Evolutionary conservation across 2,113 vertebrate genomes (phyloP), one percentile per base, ranked within the genome.

Genomic region (Anoura caudifer): DNA sequence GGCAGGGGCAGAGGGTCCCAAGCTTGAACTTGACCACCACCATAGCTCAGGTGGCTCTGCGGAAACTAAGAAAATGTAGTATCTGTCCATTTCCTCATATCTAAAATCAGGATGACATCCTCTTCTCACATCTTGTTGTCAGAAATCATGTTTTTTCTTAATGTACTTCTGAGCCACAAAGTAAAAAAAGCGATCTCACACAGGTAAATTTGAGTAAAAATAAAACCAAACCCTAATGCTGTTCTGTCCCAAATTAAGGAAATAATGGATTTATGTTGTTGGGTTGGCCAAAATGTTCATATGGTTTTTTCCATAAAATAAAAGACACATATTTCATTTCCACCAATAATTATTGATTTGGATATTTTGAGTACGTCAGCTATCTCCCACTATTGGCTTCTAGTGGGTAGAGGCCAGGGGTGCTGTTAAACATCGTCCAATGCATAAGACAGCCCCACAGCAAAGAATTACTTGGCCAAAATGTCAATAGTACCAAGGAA

Each of bases 201-300:
- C 13, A 65, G 69, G n/a, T n/a, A 88, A 45, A 94, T 59, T n/a
- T 43, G 19, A 17, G 28, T 31, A 52, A 59, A 97, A 72, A 88
- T 22, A 24, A 86, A 94, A 65, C 31, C 41, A 41, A 50, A 10
- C 41, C 67, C 41, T 50, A 59, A 36, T 3, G 17, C 3, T 22
- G 9, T 43, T 79, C 77, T 85, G 38, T 45, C 5, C 4, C 2
- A 50, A 15, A 38, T 61, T 81, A 81, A 94, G n/a, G 16, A 67
- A 84, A 61, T 2, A 8, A 52, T 17, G 8, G 69, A 33, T 65
- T 54, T 84, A 36, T 77, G 28, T 28, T 72, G 28, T 28, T 61
- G 24, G 59, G 24, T 61, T 61, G 24, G 24, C 7, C 24, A 61
- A 61, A 61, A 61, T 26, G 59, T 61, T 24, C 59, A 61, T 59